These are phyloP conservation scores for Amphibalanus amphitrite DNA, from an alignment of 1,140 invertebrate species.

Conservation along the genomic window DNA sequence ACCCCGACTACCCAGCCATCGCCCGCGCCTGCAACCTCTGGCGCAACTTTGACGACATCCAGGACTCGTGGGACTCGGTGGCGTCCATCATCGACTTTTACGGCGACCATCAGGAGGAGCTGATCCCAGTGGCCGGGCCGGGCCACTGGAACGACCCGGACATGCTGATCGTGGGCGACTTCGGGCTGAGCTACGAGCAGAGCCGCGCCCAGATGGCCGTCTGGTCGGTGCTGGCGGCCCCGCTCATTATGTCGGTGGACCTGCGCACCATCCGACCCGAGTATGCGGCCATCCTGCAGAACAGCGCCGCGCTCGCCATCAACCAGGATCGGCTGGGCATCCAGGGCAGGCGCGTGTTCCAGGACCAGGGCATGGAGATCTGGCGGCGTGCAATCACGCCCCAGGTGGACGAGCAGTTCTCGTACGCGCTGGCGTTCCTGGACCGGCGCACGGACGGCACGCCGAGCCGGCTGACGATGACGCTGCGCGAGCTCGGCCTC, in stretches of 20 bases:
- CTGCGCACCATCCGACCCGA: conserved; percentile 22
- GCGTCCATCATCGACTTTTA: conserved; percentile 35
- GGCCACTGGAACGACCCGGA: conserved; percentile 44
- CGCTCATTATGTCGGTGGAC: conserved; percentile 31
- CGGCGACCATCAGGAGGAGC: conserved; percentile 31
- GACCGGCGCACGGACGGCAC: conserved; percentile 39
- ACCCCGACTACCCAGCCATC: conserved; percentile 34
- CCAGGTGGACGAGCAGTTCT: conserved; percentile 24
- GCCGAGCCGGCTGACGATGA: conserved; percentile 35
- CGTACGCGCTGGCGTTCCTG: conserved; percentile 36
- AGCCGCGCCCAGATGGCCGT: conserved; percentile 28
- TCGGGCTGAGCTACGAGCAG: conserved; percentile 25
- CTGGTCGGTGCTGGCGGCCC: conserved; percentile 29
- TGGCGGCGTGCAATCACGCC: conserved; percentile 31
- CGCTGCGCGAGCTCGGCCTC: conserved; percentile 32
- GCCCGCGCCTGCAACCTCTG: conserved; percentile 37
- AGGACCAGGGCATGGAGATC: conserved; percentile 31
- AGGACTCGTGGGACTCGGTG: conserved; percentile 35
- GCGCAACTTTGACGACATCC: conserved; percentile 41
- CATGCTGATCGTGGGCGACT: conserved; percentile 32
- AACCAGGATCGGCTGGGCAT: conserved; percentile 27
- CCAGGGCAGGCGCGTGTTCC: conserved; percentile 27
- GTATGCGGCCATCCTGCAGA: conserved; percentile 24
- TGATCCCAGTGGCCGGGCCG: conserved; percentile 33
- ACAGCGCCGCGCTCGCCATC: conserved; percentile 24